Conservation (phyloP, 2,888 invertebrate species). For the Allolobophora icterica region DNA sequence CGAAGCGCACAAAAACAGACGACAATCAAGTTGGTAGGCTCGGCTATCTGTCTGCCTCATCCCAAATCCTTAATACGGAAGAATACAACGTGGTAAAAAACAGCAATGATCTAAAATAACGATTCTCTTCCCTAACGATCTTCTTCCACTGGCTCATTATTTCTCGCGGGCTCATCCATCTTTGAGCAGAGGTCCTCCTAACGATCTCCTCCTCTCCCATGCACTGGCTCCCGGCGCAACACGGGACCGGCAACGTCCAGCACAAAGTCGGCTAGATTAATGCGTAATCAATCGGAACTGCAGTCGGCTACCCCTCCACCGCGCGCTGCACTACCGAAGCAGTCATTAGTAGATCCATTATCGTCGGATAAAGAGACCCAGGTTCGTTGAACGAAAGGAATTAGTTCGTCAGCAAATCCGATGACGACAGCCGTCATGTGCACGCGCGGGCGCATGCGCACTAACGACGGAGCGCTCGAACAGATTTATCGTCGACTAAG, state of each 20-base stretch:
- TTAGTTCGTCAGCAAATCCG: not conserved
- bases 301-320: not conserved
- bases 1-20: not conserved
- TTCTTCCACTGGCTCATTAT: not conserved
- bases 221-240: not conserved
- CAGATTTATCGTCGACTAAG: not conserved
- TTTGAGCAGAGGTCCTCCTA: not conserved
- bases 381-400: not conserved
- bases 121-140: not conserved
- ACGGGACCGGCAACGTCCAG: not conserved
- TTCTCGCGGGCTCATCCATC: not conserved
- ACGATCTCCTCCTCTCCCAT: not conserved
- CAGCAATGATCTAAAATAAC: not conserved
- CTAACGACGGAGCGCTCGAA: not conserved
- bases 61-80: not conserved
- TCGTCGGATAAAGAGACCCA: not conserved
- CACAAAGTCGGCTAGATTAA: not conserved
- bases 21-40: constrained; percentile 10
- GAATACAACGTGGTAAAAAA: not conserved
- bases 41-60: not conserved
- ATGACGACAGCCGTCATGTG: not conserved
- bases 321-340: not conserved
- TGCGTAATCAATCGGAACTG: not conserved
- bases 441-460: not conserved
- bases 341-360: not conserved